phyloP scores from a whole-genome alignment of 2,113 vertebrate species.

The Dermatemys mawii region DNA sequence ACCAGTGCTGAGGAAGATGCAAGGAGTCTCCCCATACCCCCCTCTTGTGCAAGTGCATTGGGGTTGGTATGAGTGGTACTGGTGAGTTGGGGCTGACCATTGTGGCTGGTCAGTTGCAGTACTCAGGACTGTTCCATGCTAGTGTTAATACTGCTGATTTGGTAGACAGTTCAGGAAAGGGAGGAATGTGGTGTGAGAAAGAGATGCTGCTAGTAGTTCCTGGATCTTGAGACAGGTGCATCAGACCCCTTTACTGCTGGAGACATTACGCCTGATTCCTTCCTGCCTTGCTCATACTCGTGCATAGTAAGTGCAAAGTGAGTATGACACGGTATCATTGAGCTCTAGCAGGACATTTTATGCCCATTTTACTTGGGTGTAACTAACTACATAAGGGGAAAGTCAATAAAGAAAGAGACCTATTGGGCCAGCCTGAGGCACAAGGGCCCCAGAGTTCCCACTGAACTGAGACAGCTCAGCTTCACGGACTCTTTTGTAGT shows the following conservation, averaged over 20 bases:
- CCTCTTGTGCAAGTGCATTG: neutral
- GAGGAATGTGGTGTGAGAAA: neutral
- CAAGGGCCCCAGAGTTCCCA: neutral
- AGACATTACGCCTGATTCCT: neutral
- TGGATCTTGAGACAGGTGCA: neutral
- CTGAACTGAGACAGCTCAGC: neutral
- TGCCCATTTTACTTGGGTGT: neutral
- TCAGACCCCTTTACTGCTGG: neutral
- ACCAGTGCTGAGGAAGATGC: neutral
- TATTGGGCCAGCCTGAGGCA: neutral
- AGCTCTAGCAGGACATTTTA: neutral
- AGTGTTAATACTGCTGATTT: fast-evolving
- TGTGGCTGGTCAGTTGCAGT: neutral
- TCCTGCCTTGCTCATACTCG: neutral
- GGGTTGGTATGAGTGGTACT: neutral
- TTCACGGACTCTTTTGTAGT: neutral
- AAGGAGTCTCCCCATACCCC: neutral
- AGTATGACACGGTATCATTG: fast-evolving
- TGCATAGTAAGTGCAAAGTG: neutral
- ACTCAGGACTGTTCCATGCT: neutral
- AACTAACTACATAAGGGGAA: neutral
- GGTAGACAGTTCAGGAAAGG: neutral
- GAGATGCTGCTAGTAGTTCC: fast-evolving
- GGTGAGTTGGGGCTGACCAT: too few species aligned
- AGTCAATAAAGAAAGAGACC: neutral